Conservation (phyloP, 2,797 vertebrate species). For the Enteromius treurensis region DNA sequence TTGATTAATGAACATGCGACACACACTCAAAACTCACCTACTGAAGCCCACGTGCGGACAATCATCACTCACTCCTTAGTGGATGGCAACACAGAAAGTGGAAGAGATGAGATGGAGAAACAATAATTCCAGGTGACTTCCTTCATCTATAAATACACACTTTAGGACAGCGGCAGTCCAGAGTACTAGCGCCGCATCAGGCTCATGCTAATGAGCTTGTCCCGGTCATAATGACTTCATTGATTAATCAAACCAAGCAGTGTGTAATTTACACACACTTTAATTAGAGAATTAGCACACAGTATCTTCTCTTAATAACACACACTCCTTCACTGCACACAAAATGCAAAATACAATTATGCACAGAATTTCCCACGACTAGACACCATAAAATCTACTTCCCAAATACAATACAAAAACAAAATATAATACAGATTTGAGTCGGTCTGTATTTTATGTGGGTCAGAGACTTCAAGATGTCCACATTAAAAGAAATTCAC, state of each 20-base stretch:
- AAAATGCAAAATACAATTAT: conserved; percentile 9
- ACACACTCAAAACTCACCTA: conserved; percentile 27
- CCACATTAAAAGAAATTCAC: too few species aligned
- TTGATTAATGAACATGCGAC: conserved; percentile 71
- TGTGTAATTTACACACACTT: conserved; percentile 35
- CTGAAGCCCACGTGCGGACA: conserved; percentile 38
- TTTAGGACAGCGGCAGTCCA: not conserved
- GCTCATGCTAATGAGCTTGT: conserved; percentile 37
- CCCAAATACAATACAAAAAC: not conserved
- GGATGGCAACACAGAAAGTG: conserved; percentile 35
- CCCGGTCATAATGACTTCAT: conserved; percentile 41
- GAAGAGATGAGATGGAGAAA: conserved; percentile 24
- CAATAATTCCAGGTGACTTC: conserved; percentile 27
- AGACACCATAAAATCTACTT: conserved; percentile 15
- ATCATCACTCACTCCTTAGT: conserved; percentile 69
- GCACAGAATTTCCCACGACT: conserved; percentile 19
- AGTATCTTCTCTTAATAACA: conserved; percentile 18
- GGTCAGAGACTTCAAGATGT: too few species aligned
- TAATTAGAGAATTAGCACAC: conserved; percentile 33
- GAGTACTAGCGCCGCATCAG: not conserved
- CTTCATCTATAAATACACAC: conserved; percentile 32
- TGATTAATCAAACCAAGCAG: conserved; percentile 43
- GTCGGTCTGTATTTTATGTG: not conserved
- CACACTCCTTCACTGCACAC: not conserved
- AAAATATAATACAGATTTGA: not conserved